phyloP scores from a whole-genome alignment of 2,888 invertebrate species.

The Hypselothyrea guttata region DNA sequence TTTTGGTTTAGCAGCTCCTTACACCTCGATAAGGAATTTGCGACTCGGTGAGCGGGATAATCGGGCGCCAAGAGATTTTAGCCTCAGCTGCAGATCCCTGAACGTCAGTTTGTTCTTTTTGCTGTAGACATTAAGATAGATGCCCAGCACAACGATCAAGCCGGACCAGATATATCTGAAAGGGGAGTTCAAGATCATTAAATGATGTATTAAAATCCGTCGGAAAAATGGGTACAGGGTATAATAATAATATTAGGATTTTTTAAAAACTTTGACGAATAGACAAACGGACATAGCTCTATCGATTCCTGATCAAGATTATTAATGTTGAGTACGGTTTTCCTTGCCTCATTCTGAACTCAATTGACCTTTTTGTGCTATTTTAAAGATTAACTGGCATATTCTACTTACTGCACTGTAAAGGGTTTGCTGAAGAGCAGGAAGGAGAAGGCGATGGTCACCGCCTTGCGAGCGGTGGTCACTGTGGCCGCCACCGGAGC shows the following conservation, averaged over 20 bases:
- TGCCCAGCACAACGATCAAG: conserved; percentile 92
- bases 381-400: too few relatives aligned
- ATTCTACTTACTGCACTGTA: conserved; percentile 90
- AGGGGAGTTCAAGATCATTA: conserved; percentile 7
- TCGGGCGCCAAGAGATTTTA: conserved; percentile 44
- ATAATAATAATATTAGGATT: too few relatives aligned
- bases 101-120: conserved; percentile 85
- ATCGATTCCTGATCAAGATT: too few relatives aligned
- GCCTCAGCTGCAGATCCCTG: conserved; percentile 67
- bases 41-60: conserved; percentile 65
- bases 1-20: conserved; percentile 48
- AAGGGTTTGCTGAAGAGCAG: conserved; percentile 97
- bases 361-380: too few relatives aligned
- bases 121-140: conserved; percentile 96
- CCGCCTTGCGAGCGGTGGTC: conserved; percentile 94
- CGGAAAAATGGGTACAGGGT: too few relatives aligned
- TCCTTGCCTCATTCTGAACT: too few relatives aligned
- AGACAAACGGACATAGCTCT: too few relatives aligned
- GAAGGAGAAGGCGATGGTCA: conserved; percentile 96
- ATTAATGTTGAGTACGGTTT: too few relatives aligned
- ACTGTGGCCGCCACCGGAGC: conserved; percentile 97
- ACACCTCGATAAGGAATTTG: conserved; percentile 79
- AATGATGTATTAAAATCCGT: background rate
- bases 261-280: too few relatives aligned
- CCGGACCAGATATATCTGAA: conserved; percentile 95